Conservation (phyloP, 2,797 vertebrate genomes). For the Microctenopoma steveboyesi region DNA sequence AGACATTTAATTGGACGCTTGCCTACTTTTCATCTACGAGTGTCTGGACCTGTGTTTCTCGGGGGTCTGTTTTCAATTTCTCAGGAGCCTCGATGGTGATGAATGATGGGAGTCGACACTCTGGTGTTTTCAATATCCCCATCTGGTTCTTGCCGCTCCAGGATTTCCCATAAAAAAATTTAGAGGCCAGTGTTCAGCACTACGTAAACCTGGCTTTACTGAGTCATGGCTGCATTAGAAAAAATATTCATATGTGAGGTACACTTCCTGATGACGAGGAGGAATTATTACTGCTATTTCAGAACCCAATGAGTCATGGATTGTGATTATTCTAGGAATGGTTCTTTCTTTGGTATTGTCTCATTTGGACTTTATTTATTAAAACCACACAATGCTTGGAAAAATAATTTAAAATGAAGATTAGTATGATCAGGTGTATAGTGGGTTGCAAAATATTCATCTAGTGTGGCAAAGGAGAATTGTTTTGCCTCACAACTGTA, state of each 20-base stretch:
- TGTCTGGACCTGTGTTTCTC: constrained; percentile 79
- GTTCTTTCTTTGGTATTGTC: constrained; percentile 4
- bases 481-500: neutral
- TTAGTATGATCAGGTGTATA: constrained; percentile 47
- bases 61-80: constrained; percentile 83
- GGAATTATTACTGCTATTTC: constrained; percentile 21
- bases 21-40: constrained; percentile 81
- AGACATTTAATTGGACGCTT: constrained; percentile 79
- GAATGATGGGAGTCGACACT: constrained; percentile 79
- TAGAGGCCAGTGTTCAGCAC: constrained; percentile 51
- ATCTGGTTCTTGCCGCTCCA: constrained; percentile 84
- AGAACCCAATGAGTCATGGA: constrained; percentile 34
- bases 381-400: constrained; percentile 11
- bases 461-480: constrained; percentile 1
- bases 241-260: constrained; percentile 18
- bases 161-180: constrained; percentile 78
- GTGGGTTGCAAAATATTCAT: constrained; percentile 18
- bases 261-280: constrained; percentile 30
- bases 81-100: constrained; percentile 80
- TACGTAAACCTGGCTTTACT: constrained; percentile 36
- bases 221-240: constrained; percentile 14
- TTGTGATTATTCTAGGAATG: constrained; percentile 8
- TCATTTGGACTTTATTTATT: neutral
- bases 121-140: constrained; percentile 79
- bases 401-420: constrained; percentile 59